A percentile compares a stretch with the other conserved stretches of the same genome.
phyloP scores from a whole-genome alignment of 1,140 invertebrate genomes.

The Lepidurus packardi region DNA sequence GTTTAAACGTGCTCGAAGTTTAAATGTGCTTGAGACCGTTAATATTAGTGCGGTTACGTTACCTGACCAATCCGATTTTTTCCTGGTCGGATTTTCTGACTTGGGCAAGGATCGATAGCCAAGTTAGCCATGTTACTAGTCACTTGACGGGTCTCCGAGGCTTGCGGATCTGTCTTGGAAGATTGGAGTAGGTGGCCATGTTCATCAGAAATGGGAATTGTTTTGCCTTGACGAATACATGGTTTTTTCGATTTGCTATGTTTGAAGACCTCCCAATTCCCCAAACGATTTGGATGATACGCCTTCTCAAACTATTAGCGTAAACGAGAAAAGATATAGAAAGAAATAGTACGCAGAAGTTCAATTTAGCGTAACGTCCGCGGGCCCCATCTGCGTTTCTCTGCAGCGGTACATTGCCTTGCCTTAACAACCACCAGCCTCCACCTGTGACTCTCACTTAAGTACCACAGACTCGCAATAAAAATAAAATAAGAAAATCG shows the following conservation, averaged over 20 bases:
- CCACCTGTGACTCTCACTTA: constrained; percentile 29
- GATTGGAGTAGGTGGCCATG: constrained; percentile 6
- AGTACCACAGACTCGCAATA: constrained; percentile 12
- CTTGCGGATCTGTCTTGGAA: background rate
- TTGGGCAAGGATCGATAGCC: background rate
- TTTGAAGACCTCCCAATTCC: constrained; percentile 31
- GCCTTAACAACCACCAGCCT: background rate
- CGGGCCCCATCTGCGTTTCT: background rate
- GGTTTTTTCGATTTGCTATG: constrained; percentile 26
- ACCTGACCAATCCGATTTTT: constrained; percentile 9
- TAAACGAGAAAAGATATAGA: background rate
- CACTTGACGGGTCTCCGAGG: background rate
- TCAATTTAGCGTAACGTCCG: background rate
- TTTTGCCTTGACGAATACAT: constrained; percentile 2
- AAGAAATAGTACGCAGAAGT: background rate
- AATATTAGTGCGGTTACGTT: background rate
- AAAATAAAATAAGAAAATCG: background rate
- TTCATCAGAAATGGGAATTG: constrained; percentile 20
- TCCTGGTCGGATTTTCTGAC: background rate
- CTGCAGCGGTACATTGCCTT: background rate
- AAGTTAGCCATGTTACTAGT: background rate
- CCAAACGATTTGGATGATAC: constrained; percentile 28
- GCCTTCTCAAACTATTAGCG: constrained; percentile 32
- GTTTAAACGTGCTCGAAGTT: too few relatives aligned
- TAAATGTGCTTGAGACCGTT: background rate